Evolutionary conservation across 2,797 vertebrate species (phyloP), one percentile per base, ranked within the genome.

Genomic region (Synanceia verrucosa): DNA sequence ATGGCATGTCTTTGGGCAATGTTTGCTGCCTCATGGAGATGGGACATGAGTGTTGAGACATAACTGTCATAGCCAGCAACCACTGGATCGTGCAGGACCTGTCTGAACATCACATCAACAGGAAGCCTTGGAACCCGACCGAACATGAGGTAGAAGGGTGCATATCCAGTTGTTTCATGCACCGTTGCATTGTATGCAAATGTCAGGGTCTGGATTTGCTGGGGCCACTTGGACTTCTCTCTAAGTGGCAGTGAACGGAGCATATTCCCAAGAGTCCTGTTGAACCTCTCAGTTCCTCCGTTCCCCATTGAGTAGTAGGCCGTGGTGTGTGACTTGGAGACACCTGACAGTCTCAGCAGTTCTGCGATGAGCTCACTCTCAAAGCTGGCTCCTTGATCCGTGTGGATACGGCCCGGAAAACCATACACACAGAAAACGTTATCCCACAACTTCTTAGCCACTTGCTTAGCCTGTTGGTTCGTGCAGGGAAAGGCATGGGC

Each of bases 81-180:
- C 4, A 79, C 72, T 0, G 78, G 75, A 3, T 86, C 73, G 0
- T 23, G n/a, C 0, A 85, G 3, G 1, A 78, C 80, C 3, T 65
- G 57, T n/a, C 61, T 70, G 16, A 79, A 83, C 48, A 79, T 78
- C 9, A 78, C 44, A 53, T 81, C 80, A 1, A 74, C 43, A 0
- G 66, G 75, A 0, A 81, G 72, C 29, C 65, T 52, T 6, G 60
- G 73, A 1, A 77, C 7, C 0, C 23, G 24, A 1, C 77, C 77
- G 34, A 82, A 84, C 76, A 86, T 84, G 0, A 76, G 52, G 0
- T 78, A 23, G 8, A 86, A 81, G 0, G 75, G 67, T 0, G 67
- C 48, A 24, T 52, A 73, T 5, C 76, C 44, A 0, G 67, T 78
- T 2, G 72, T 83, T 12, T 88, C 67, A 46, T 83, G 63, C 5